Conservation (phyloP, 2,888 invertebrate species). For the Microctonus hyperodae region DNA sequence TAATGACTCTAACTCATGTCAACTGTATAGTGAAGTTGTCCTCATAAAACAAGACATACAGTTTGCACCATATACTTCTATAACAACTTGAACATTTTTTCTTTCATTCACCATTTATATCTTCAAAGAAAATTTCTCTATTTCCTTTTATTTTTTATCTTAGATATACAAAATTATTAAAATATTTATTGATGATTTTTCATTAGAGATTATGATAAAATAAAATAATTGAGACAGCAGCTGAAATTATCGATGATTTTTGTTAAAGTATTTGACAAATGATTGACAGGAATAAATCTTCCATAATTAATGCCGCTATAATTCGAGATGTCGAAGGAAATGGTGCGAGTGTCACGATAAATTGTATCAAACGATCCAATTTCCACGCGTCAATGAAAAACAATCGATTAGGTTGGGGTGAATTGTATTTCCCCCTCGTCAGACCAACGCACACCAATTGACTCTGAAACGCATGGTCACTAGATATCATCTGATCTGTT, state of each 20-base stretch:
- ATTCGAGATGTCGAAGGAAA: neutral
- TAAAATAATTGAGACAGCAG: neutral
- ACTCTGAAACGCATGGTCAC: conserved; percentile 12
- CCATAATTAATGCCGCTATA: neutral
- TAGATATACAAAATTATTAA: too few species aligned
- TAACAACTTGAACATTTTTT: neutral
- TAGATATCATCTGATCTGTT: conserved; percentile 19
- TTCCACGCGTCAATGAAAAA: conserved; percentile 25
- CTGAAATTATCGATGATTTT: too few species aligned
- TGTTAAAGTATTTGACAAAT: neutral
- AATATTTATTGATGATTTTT: too few species aligned
- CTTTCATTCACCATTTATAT: neutral
- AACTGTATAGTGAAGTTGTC: neutral
- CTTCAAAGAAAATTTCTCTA: too few species aligned
- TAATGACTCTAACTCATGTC: conserved; percentile 7
- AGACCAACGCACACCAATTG: conserved; percentile 6
- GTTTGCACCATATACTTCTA: conserved; percentile 10
- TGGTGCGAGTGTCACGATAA: conserved; percentile 7
- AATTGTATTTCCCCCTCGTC: conserved; percentile 4
- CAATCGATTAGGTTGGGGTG: conserved; percentile 12
- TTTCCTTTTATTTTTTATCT: too few species aligned
- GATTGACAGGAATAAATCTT: neutral
- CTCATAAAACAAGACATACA: conserved; percentile 33
- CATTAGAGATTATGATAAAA: too few species aligned
- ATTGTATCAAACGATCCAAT: conserved; percentile 6